phyloP scores from a whole-genome alignment of 2,113 vertebrate species.

The Delphinus delphis region DNA sequence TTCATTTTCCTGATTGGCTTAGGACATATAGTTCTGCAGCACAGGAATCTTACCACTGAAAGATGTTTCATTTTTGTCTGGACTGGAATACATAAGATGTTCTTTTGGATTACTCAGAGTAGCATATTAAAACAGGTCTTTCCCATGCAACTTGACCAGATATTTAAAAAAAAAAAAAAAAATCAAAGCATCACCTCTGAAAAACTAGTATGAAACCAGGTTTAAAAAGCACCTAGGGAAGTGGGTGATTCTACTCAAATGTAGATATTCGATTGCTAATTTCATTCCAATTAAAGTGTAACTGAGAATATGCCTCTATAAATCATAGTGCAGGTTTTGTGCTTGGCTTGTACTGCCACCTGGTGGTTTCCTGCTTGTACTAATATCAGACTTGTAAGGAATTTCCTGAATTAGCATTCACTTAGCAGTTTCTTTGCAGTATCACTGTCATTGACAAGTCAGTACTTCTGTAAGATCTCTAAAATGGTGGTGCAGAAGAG shows the following conservation, averaged over 20 bases:
- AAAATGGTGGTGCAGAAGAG: neutral
- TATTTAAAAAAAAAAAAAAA: neutral
- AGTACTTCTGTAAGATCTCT: neutral
- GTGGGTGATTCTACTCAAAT: neutral
- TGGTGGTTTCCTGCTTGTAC: neutral
- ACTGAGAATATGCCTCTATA: neutral
- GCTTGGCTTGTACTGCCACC: conserved; percentile 63
- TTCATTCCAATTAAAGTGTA: neutral
- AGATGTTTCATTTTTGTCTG: neutral
- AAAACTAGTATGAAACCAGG: neutral
- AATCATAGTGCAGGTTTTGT: neutral
- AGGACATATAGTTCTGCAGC: neutral
- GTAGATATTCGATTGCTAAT: neutral
- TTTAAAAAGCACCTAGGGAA: neutral
- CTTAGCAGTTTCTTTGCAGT: neutral
- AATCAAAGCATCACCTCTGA: neutral
- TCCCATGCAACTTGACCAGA: neutral
- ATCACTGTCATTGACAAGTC: neutral
- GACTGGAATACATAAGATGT: neutral
- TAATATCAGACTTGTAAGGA: neutral
- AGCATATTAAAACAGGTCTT: neutral
- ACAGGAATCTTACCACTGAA: neutral
- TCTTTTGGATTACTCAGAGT: neutral
- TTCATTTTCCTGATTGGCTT: neutral
- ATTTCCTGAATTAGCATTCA: neutral